Base-by-base conservation (phyloP, 2,113 vertebrate species). In the Gobius niger region DNA sequence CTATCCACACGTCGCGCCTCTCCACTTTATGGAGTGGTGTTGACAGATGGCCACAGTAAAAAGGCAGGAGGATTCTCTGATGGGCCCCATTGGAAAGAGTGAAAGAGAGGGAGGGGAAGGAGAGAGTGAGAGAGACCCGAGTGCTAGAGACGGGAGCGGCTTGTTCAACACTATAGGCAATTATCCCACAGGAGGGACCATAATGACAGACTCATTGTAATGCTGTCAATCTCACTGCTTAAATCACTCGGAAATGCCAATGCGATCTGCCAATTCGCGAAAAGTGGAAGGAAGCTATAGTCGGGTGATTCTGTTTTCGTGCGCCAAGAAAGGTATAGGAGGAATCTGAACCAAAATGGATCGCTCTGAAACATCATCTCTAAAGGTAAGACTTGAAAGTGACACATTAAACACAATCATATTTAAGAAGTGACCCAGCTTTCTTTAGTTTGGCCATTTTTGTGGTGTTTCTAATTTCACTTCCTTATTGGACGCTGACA, bases 11-110 rank as follows among this genome's bases (percentile, higher is more conserved):
- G 50, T 67, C 72, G 76, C 80, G 73, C 75, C 76, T 83, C 82
- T 88, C 75, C 80, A 88, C 83, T 89, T 81, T 72, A 81, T 84
- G 73, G 83, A 85, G 81, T 78, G 76, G 82, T 82, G 88, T 83
- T 89, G 90, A 91, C 90, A 90, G 88, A 90, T 89, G 91, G 91
- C 73, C 75, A 75, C 76, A 71, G 63, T 82, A 85, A 89, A 90
- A 84, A 81, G 54, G 80, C 82, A 71, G 73, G 68, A 80, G 75
- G 81, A 84, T 87, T 78, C 75, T 86, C 80, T 69, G 68, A 81
- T 80, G 81, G 76, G 66, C 81, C 73, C 73, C 71, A 80, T 77
- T 41, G 72, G 78, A 77, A 19, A 24, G 52, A 53, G 16, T 1
- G 16, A 24, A 10, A 19, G 2, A 3, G 18, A 10, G 16, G 6